Evolutionary conservation across 2,888 invertebrate genomes (phyloP).

Genomic region (Yponomeuta malinellus): DNA sequence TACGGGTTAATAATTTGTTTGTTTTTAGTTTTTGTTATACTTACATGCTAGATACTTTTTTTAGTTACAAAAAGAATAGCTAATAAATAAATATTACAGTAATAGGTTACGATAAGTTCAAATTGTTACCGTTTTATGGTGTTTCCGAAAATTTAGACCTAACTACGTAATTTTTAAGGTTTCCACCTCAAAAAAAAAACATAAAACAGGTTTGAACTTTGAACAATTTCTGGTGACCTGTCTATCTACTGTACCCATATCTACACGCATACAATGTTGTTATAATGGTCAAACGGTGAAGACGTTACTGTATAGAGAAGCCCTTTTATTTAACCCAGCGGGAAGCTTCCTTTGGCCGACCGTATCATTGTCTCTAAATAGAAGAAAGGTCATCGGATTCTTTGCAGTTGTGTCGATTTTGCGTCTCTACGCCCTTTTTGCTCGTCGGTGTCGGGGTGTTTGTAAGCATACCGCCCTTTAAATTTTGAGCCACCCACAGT

Average conservation of each 20-base stretch:
- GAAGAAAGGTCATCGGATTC: conserved; percentile 54
- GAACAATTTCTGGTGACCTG: background rate
- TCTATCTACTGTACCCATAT: background rate
- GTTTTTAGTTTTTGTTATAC: too few relatives aligned
- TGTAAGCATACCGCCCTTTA: conserved; percentile 61
- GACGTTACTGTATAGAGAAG: conserved; percentile 37
- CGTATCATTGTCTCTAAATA: background rate
- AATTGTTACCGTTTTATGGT: too few relatives aligned
- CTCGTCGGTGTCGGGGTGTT: conserved; percentile 49
- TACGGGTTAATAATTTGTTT: too few relatives aligned
- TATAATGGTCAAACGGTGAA: conserved; percentile 38
- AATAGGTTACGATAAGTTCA: background rate
- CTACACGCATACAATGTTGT: background rate
- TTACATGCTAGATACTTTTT: too few relatives aligned
- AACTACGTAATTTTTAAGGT: too few relatives aligned
- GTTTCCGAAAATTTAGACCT: too few relatives aligned
- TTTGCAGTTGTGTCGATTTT: conserved; percentile 39
- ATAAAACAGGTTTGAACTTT: too few relatives aligned
- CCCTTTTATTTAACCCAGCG: conserved; percentile 47
- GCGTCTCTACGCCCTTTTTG: conserved; percentile 51
- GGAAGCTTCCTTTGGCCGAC: conserved; percentile 44
- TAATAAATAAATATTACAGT: too few relatives aligned
- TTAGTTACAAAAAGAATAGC: too few relatives aligned
- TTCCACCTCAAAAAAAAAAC: too few relatives aligned
- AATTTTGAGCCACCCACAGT: conserved; percentile 53